Base-by-base conservation (phyloP, 1,140 invertebrate species). In the Apolygus lucorum region DNA sequence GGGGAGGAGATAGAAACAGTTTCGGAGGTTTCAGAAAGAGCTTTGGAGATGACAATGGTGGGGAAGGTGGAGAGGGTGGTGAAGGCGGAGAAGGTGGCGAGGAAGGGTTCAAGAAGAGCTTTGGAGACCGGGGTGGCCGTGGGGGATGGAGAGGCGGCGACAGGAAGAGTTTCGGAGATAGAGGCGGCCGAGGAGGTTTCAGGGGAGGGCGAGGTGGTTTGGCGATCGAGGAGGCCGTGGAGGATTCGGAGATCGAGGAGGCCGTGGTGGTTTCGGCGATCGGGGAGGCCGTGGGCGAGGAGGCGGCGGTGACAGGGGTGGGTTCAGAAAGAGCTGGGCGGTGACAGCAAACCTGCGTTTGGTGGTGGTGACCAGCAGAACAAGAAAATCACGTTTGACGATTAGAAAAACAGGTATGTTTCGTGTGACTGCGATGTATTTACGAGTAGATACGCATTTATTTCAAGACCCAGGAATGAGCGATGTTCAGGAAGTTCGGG, bases 361-460 rank as follows among this genome's bases (percentile, higher is more conserved):
- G 65, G 70, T 17, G 54, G 27, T 1, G 67, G 76, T 21, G 77
- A 81, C 68, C 72, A 82, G 68, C 85, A 88, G 80, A 93, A 93
- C 77, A 93, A 93, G 81, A 93, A 92, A 82, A 92, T 92, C 72
- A 87, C 84, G 63, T 93, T 93, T 79, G 90, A 92, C 74, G 86
- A 91, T 4, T 59, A 17, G 17, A 59, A 49, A 11, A 49, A 49
- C 78, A 42, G 42, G 49, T 49, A 52, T 63, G 28, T 70, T 67
- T n/a, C 1, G 26, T 49, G 34, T 49, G 34, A 49, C 34, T 49
- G 8, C 17, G 34, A 11, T 49, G 8, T 49, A 17, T n/a, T n/a
- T n/a, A n/a, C n/a, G n/a, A n/a, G n/a, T n/a, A n/a, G n/a, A n/a
- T n/a, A n/a, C n/a, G n/a, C n/a, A n/a, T n/a, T n/a, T n/a, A n/a